Percentiles rank a stretch among this genome's conserved stretches.
Conservation (phyloP, 1,140 invertebrate species). For the Neomicropteryx cornuta region DNA sequence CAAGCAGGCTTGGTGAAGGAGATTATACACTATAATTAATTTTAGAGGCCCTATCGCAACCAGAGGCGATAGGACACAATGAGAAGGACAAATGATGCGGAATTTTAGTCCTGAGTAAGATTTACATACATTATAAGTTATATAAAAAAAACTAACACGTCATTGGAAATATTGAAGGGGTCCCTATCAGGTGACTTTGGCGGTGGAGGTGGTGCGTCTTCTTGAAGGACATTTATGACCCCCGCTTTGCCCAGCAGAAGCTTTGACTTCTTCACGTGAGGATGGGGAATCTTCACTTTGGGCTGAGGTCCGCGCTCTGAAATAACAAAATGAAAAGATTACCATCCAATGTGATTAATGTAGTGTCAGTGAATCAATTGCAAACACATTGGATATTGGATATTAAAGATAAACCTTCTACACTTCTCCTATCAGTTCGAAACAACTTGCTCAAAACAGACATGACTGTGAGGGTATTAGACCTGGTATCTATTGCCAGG, state of each 20-base stretch:
- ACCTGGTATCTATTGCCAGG: no score
- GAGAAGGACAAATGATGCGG: no score
- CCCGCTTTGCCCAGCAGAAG: conserved; percentile 91
- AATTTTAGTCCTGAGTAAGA: no score
- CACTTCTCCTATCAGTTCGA: no score
- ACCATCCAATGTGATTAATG: not conserved
- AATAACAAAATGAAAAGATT: conserved; percentile 8
- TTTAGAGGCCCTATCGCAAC: no score
- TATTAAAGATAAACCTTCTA: not conserved
- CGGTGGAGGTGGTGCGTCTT: conserved; percentile 80
- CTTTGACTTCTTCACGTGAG: conserved; percentile 94
- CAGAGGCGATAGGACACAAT: no score
- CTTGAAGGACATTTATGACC: conserved; percentile 86
- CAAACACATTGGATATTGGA: not conserved
- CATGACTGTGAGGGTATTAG: no score
- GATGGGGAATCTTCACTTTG: conserved; percentile 86
- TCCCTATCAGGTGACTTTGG: conserved; percentile 85
- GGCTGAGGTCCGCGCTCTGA: conserved; percentile 52
- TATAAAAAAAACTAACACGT: conserved; percentile 51
- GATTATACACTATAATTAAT: no score
- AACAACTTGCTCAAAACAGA: no score
- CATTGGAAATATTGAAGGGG: conserved; percentile 97
- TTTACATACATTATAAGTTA: no score
- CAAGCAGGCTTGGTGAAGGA: no score
- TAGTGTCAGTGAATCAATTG: no score